Evolutionary conservation across 2,797 vertebrate genomes (phyloP).

Genomic region (Myripristis murdjan): DNA sequence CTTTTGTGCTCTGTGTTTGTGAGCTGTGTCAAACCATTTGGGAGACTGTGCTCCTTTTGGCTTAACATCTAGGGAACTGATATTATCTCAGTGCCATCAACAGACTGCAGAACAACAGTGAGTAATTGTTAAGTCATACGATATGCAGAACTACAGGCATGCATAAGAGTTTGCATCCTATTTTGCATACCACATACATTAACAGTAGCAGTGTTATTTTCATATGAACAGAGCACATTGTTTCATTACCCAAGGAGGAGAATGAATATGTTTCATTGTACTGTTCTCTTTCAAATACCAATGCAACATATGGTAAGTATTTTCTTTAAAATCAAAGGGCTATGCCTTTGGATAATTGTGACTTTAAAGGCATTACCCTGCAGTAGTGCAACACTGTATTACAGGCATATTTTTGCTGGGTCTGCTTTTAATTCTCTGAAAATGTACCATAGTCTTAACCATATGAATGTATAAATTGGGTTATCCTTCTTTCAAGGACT

Average conservation of each 20-base stretch:
- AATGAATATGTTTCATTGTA: neutral
- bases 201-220: constrained; percentile 1
- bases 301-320: neutral
- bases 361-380: constrained; percentile 42
- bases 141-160: neutral
- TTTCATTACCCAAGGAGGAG: constrained; percentile 1
- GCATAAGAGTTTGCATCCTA: neutral
- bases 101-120: constrained; percentile 14
- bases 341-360: constrained; percentile 18
- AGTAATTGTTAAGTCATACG: constrained; percentile 20
- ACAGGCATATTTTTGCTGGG: constrained; percentile 63
- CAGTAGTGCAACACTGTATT: constrained; percentile 43
- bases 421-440: constrained; percentile 75
- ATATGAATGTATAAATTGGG: constrained; percentile 83
- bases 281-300: constrained; percentile 5
- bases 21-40: neutral
- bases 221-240: neutral
- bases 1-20: constrained; percentile 11
- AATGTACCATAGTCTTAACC: constrained; percentile 73
- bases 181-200: constrained; percentile 1
- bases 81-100: neutral
- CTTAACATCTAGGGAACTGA: constrained; percentile 6
- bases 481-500: constrained; percentile 86
- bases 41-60: neutral
- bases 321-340: constrained; percentile 30